phyloP scores from a whole-genome alignment of 2,888 invertebrate genomes.

The Calliopum simillimum region DNA sequence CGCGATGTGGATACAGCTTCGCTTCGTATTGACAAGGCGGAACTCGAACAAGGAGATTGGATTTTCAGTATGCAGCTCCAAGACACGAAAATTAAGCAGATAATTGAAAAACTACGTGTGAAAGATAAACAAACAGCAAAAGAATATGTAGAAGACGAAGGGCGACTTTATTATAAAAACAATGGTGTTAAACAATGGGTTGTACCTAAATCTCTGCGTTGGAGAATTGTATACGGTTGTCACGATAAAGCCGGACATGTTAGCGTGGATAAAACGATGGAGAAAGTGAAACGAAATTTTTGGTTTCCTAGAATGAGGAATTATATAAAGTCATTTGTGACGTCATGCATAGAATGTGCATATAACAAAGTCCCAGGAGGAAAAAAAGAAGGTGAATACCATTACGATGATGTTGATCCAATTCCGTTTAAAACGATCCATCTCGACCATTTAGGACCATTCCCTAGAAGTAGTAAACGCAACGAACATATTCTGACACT shows the following conservation, averaged over 20 bases:
- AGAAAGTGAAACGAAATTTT: slow-evolving; percentile 3
- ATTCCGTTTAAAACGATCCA: slow-evolving; percentile 11
- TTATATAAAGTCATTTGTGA: slow-evolving; percentile 25
- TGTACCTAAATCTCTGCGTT: no score
- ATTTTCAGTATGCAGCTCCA: no score
- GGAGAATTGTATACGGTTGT: slow-evolving; percentile 19
- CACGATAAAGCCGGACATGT: slow-evolving; percentile 31
- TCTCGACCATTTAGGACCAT: slow-evolving; percentile 12
- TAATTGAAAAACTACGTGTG: slow-evolving; percentile 16
- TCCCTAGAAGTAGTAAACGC: slow-evolving; percentile 6
- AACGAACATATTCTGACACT: no score
- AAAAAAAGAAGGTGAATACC: slow-evolving; percentile 23
- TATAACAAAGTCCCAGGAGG: slow-evolving; percentile 19
- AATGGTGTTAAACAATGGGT: slow-evolving; percentile 37
- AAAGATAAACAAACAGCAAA: slow-evolving; percentile 1
- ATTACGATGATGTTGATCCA: slow-evolving; percentile 21
- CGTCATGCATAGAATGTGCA: no score
- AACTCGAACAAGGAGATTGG: no score
- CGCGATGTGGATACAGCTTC: no score
- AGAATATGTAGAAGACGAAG: slow-evolving; percentile 30
- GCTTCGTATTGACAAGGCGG: no score
- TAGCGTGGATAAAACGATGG: slow-evolving; percentile 23
- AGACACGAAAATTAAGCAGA: no score
- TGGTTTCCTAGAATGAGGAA: slow-evolving; percentile 34
- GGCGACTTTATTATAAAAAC: slow-evolving; percentile 33